A percentile compares a stretch with the other conserved stretches of the same genome.
phyloP scores from a whole-genome alignment of 2,113 vertebrate genomes.

The Carlito syrichta region DNA sequence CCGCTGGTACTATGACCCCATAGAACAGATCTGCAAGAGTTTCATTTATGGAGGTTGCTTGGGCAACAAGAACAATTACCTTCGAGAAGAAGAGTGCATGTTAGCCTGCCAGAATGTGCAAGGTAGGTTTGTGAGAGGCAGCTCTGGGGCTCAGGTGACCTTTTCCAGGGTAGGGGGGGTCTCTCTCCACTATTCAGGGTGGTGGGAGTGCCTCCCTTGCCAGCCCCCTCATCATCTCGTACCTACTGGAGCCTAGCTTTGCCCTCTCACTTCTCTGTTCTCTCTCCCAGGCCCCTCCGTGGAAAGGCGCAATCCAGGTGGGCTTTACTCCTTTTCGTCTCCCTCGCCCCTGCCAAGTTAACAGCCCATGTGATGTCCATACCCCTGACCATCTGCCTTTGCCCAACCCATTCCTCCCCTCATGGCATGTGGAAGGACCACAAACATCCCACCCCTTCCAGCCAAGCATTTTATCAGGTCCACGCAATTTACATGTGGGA shows the following conservation, averaged over 20 bases:
- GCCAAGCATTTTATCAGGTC: background rate
- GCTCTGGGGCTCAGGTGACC: background rate
- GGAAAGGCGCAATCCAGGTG: slow-evolving; percentile 81
- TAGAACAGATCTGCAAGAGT: slow-evolving; percentile 84
- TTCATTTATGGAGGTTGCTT: slow-evolving; percentile 93
- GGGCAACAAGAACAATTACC: slow-evolving; percentile 94
- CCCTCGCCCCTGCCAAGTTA: background rate
- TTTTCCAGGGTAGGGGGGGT: background rate
- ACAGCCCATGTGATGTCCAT: background rate
- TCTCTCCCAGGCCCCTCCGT: slow-evolving; percentile 75
- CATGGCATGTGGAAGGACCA: background rate
- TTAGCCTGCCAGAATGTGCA: slow-evolving; percentile 86
- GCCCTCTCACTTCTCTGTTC: slow-evolving; percentile 24
- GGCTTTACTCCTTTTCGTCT: background rate
- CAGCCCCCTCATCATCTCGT: background rate
- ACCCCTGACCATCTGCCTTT: background rate
- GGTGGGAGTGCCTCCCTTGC: background rate
- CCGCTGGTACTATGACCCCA: slow-evolving; percentile 92
- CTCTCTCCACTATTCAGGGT: background rate
- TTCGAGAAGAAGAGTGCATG: slow-evolving; percentile 86
- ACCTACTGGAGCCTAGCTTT: background rate
- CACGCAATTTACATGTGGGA: background rate
- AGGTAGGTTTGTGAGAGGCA: slow-evolving; percentile 68
- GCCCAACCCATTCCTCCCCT: background rate
- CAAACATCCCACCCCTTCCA: background rate